These are phyloP conservation scores for Tenebrosternarchus preto DNA, from an alignment of 2,113 vertebrate genomes.

Conservation along the genomic window DNA sequence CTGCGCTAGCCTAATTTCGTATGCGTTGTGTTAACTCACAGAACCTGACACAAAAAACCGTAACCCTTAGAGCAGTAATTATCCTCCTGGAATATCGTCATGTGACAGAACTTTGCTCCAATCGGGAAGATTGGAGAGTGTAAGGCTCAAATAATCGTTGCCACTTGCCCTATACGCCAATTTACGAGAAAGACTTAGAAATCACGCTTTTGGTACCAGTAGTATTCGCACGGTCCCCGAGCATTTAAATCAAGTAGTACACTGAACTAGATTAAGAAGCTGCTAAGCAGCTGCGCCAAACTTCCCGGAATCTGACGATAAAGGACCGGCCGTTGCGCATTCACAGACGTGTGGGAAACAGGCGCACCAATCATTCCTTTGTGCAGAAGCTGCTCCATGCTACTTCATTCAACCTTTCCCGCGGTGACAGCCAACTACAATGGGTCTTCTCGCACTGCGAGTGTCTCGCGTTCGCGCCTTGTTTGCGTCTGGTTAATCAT, in stretches of 20 bases:
- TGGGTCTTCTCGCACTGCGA: neutral
- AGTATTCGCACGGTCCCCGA: no score
- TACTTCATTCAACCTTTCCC: conserved; percentile 44
- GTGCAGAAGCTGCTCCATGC: neutral
- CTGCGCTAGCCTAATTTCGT: no score
- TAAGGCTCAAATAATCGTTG: conserved; percentile 28
- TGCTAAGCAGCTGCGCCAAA: no score
- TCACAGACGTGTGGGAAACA: no score
- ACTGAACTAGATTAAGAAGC: no score
- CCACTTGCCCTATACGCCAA: conserved; percentile 46
- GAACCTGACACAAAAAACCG: neutral
- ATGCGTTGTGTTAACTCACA: no score
- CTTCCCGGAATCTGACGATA: neutral
- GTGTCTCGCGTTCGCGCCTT: conserved; percentile 18
- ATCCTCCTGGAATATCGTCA: no score
- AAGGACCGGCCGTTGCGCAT: neutral
- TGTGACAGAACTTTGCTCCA: conserved; percentile 71
- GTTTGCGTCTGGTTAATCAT: conserved; percentile 38
- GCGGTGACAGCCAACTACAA: conserved; percentile 6
- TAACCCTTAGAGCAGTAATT: neutral
- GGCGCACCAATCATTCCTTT: no score
- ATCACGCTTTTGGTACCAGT: neutral
- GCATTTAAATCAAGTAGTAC: no score
- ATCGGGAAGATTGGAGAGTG: conserved; percentile 56
- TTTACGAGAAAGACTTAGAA: conserved; percentile 3